These are phyloP conservation scores for Astur gentilis DNA, from an alignment of 2,113 vertebrate genomes.

Conservation along the genomic window DNA sequence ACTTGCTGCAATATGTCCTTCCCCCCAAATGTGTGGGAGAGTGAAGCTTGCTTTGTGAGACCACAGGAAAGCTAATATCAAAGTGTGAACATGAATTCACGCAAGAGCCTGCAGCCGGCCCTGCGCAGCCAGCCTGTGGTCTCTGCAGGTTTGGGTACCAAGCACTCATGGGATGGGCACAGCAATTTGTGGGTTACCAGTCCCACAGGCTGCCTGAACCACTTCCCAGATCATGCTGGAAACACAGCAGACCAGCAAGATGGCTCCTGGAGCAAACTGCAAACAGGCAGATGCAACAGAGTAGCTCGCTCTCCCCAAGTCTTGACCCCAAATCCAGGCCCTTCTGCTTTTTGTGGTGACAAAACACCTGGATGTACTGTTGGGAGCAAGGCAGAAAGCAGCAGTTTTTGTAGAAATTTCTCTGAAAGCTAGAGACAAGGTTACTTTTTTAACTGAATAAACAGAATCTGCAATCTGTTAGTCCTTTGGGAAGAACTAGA, in stretches of 20 bases:
- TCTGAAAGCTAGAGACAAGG: not conserved
- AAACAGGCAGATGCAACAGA: not conserved
- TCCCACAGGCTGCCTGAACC: not conserved
- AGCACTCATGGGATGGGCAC: rapidly evolving
- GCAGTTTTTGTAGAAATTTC: not conserved
- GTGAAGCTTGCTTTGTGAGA: not conserved
- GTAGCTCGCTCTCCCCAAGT: not conserved
- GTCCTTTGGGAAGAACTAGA: not conserved
- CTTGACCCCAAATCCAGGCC: not conserved
- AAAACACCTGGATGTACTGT: rapidly evolving
- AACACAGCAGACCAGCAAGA: not conserved
- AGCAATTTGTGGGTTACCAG: no score
- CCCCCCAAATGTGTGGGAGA: not conserved
- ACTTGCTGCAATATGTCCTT: not conserved
- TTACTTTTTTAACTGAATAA: not conserved
- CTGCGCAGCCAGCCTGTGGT: not conserved
- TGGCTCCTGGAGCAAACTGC: not conserved
- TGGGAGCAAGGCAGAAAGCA: not conserved
- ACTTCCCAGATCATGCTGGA: rapidly evolving
- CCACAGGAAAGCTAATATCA: not conserved
- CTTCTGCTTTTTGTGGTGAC: not conserved
- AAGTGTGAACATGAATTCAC: rapidly evolving
- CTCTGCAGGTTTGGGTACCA: rapidly evolving
- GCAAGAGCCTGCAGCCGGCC: rapidly evolving
- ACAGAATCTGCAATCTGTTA: not conserved